Evolutionary conservation across 2,113 vertebrate species (phyloP).

Genomic region (Brienomyrus longianalis): DNA sequence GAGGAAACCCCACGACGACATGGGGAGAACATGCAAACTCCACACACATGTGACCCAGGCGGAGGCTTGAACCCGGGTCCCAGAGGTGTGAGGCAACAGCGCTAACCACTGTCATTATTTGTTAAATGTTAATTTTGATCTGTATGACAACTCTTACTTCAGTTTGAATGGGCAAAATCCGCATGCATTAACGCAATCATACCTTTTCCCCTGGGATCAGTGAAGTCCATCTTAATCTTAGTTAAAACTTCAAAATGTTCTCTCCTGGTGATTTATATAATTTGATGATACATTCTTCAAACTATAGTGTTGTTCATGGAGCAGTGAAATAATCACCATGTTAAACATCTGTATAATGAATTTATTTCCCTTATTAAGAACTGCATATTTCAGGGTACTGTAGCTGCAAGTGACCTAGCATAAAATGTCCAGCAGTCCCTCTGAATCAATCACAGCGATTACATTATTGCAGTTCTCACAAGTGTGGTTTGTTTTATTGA

Average conservation of each 20-base stretch:
- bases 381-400: not conserved
- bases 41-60: too few relatives aligned
- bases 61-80: too few relatives aligned
- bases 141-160: not conserved
- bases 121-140: not conserved
- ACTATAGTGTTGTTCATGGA: not conserved
- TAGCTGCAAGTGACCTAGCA: not conserved
- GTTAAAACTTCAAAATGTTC: not conserved
- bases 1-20: too few relatives aligned
- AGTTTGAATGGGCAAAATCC: not conserved
- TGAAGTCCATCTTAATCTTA: not conserved
- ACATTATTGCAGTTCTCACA: not conserved
- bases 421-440: not conserved
- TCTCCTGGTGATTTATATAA: not conserved
- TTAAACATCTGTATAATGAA: not conserved
- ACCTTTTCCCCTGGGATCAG: not conserved
- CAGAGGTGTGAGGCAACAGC: too few relatives aligned
- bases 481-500: conserved; percentile 4
- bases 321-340: not conserved
- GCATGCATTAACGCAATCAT: not conserved
- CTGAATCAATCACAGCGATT: not conserved
- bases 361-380: not conserved
- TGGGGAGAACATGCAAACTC: too few relatives aligned
- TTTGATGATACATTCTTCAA: not conserved
- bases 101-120: not conserved